Base-by-base conservation (phyloP, 2,888 invertebrate species). In the Amiota minor region DNA sequence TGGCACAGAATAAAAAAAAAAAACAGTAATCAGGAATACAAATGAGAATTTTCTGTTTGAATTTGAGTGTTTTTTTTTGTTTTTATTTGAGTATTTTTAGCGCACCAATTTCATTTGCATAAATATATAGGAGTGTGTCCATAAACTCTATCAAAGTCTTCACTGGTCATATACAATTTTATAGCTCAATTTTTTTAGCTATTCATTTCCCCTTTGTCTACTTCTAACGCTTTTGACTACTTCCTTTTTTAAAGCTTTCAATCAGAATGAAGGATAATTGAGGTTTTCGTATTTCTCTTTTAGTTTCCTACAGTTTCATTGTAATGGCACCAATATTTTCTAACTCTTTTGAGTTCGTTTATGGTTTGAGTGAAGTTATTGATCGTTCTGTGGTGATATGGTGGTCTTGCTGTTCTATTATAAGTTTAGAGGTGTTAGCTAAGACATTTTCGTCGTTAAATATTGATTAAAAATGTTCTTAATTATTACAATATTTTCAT, bases 61-160 rank as follows among this genome's bases (percentile, higher is more conserved):
- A 47, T 45, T 65, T 65, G 47, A 65, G 65, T 35, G 14, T 14
- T 65, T 47, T 46, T 65, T 12, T 35, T 23, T 11, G 12, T 6
- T 55, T 56, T 59, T 20, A 18, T 59, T 59, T 59, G 59, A 59
- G 62, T 35, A 62, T 35, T 62, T 62, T 35, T 59, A 11, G 14
- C 18, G 16, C 12, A 45, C 35, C 23, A 62, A 35, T 23, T 45
- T 68, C 23, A 67, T 68, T 53, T 68, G 67, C 67, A 68, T 68
- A 68, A 68, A 14, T 50, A 68, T n/a, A n/a, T 65, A 62, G 9
- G 2, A 6, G 23, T 35, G 23, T 18, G 45, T 16, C 10, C 59
- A 20, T n/a, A 11, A 20, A 12, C 9, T 11, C 6, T 35, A 2
- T 35, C 16, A 9, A 16, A 16, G 53, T n/a, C n/a, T 12, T 53